Percentiles rank a stretch among this genome's conserved stretches.
These are phyloP conservation scores for Eupeodes luniger DNA, from an alignment of 2,888 invertebrate genomes.

Conservation along the genomic window DNA sequence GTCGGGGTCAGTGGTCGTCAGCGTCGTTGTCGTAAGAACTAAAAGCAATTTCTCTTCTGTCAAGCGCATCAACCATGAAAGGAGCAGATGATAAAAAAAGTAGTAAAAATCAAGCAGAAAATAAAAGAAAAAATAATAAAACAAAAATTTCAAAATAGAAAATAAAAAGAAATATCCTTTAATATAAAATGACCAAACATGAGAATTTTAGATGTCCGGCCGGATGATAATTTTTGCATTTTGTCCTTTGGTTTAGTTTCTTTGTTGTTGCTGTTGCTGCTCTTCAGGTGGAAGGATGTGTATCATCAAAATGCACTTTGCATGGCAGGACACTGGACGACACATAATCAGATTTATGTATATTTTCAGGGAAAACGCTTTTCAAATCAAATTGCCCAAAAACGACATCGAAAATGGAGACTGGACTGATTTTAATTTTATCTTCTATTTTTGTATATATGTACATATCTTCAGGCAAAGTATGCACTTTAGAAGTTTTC, in stretches of 20 bases:
- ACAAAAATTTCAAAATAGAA: constrained; percentile 6
- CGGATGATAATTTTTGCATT: constrained; percentile 73
- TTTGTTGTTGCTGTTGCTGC: constrained; percentile 63
- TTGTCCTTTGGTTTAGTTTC: constrained; percentile 63
- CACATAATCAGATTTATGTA: constrained; percentile 81
- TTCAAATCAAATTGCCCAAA: constrained; percentile 82
- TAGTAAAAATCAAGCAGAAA: constrained; percentile 25
- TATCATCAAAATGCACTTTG: constrained; percentile 74
- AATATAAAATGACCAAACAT: constrained; percentile 76
- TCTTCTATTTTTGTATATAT: constrained; percentile 10
- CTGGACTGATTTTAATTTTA: constrained; percentile 64
- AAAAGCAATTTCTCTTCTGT: constrained; percentile 75
- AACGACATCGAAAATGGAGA: constrained; percentile 77
- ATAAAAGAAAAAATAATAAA: constrained; percentile 22
- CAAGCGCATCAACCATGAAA: constrained; percentile 73
- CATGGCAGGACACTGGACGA: constrained; percentile 78
- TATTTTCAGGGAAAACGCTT: constrained; percentile 82
- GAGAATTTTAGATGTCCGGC: constrained; percentile 74
- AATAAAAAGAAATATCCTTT: constrained; percentile 69
- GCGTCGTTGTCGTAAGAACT: constrained; percentile 58
- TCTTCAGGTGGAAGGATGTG: constrained; percentile 63
- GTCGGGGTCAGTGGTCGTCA: constrained; percentile 45
- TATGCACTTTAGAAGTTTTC: constrained; percentile 60
- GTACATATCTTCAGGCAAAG: constrained; percentile 30
- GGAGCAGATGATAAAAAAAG: constrained; percentile 59